Conservation (phyloP, 37 sponge, comb jelly and placozoan genomes). For the Cliona cf. orientalis region DNA sequence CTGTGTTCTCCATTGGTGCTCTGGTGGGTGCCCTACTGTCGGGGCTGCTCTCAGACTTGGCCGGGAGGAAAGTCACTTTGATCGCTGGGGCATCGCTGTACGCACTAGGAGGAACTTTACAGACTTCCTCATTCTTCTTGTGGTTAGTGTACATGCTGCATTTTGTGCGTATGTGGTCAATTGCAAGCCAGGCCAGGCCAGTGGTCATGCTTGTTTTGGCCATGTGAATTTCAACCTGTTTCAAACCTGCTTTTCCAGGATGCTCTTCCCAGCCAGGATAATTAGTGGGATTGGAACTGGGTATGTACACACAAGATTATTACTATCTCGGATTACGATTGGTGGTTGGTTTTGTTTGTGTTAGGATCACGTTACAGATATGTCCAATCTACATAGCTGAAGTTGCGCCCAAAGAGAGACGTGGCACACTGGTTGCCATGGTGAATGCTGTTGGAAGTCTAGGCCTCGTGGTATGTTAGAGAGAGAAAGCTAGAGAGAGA, state of each 20-base stretch:
- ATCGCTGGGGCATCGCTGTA: too few species aligned
- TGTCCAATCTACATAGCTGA: constrained; percentile 77
- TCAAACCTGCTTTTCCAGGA: constrained; percentile 34
- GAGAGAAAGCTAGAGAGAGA: too few species aligned
- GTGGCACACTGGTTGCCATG: constrained; percentile 65
- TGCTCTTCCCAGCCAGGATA: constrained; percentile 57
- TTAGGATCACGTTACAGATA: constrained; percentile 52
- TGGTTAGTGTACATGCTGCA: neutral
- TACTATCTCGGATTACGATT: neutral
- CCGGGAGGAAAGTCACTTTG: too few species aligned
- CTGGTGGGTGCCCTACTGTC: neutral
- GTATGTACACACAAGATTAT: constrained; percentile 21
- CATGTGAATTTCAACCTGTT: too few species aligned
- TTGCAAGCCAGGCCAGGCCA: too few species aligned
- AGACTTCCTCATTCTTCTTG: neutral
- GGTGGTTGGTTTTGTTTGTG: too few species aligned
- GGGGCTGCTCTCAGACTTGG: too few species aligned
- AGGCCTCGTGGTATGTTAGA: neutral
- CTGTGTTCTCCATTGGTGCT: neutral
- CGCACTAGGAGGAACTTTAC: too few species aligned
- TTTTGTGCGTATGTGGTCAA: neutral
- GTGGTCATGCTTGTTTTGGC: too few species aligned
- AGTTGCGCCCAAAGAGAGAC: constrained; percentile 35
- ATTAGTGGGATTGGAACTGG: constrained; percentile 66
- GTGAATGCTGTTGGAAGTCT: neutral